phyloP scores from a whole-genome alignment of 2,113 vertebrate genomes.

The Apodemus speciosus region DNA sequence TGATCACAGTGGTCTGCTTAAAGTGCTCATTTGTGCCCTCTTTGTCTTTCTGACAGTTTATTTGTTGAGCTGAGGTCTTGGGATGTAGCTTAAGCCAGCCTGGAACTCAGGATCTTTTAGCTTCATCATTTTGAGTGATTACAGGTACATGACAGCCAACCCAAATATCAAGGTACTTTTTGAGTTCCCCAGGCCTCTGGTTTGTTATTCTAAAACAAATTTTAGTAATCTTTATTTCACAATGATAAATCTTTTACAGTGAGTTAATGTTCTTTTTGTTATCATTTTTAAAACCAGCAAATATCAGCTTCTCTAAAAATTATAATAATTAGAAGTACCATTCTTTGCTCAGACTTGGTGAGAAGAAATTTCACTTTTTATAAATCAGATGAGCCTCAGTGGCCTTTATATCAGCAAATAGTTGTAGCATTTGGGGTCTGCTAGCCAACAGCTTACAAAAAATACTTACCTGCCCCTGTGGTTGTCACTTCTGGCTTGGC shows the following conservation, averaged over 20 bases:
- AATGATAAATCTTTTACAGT: background rate
- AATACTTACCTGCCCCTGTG: conserved; percentile 89
- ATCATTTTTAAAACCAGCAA: conserved; percentile 32
- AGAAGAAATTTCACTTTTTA: conserved; percentile 23
- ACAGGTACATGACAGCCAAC: background rate
- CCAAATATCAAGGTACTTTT: background rate
- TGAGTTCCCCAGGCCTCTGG: conserved; percentile 10
- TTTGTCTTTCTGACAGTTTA: background rate
- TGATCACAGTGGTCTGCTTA: background rate
- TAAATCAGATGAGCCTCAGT: background rate
- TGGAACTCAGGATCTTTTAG: background rate
- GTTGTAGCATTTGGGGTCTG: background rate
- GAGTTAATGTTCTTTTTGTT: conserved; percentile 9
- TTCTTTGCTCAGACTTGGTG: background rate
- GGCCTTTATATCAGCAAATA: conserved; percentile 33
- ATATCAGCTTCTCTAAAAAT: conserved; percentile 1
- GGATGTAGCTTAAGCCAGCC: too few species aligned
- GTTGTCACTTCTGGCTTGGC: conserved; percentile 92
- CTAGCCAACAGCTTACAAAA: background rate
- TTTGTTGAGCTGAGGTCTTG: background rate
- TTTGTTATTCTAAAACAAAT: conserved; percentile 32
- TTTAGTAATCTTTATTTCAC: conserved; percentile 43
- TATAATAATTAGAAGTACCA: conserved; percentile 21
- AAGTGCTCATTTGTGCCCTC: background rate
- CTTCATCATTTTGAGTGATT: background rate